A percentile compares a stretch with the other conserved stretches of the same genome.
These are phyloP conservation scores for Anthopleura sola DNA, from an alignment of 64 coral and sea anemone species.

Conservation along the genomic window DNA sequence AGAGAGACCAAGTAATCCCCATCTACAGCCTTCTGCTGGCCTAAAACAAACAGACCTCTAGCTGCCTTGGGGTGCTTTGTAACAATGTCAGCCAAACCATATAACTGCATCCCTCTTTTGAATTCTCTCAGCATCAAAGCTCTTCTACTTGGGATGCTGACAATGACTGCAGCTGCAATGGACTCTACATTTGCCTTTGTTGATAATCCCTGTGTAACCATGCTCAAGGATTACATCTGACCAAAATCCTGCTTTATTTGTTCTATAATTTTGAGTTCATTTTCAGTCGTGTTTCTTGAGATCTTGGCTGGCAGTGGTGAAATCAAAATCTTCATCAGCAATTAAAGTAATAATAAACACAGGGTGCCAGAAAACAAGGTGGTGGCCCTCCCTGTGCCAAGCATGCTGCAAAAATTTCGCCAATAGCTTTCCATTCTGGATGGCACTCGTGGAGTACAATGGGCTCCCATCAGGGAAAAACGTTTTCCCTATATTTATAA, in stretches of 20 bases:
- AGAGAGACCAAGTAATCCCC: slow-evolving; percentile 46
- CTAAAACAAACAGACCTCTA: slow-evolving; percentile 27
- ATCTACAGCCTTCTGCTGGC: slow-evolving; percentile 28
- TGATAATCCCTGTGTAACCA: slow-evolving; percentile 56
- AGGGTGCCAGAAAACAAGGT: slow-evolving; percentile 17
- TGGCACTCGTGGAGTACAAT: slow-evolving; percentile 24
- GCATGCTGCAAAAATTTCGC: slow-evolving; percentile 24
- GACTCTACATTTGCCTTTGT: slow-evolving; percentile 12
- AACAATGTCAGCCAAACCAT: slow-evolving; percentile 14
- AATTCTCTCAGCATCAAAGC: slow-evolving; percentile 41
- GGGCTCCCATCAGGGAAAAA: slow-evolving; percentile 39
- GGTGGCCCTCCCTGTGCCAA: slow-evolving; percentile 40
- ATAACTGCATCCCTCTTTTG: slow-evolving; percentile 43
- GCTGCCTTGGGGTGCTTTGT: slow-evolving; percentile 5
- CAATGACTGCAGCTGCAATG: slow-evolving; percentile 27
- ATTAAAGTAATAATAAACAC: slow-evolving; percentile 39
- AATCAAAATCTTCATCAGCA: slow-evolving; percentile 3
- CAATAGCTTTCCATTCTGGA: slow-evolving; percentile 45
- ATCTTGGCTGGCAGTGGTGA: slow-evolving; percentile 3
- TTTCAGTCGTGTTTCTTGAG: slow-evolving; percentile 41
- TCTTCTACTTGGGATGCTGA: slow-evolving; percentile 52
- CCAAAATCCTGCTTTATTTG: slow-evolving; percentile 17
- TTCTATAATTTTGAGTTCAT: slow-evolving; percentile 17
- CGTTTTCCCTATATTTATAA: slow-evolving; percentile 10
- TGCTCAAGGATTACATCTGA: slow-evolving; percentile 37